Conservation (phyloP, 2,888 invertebrate species). For the Tenthredo notha region DNA sequence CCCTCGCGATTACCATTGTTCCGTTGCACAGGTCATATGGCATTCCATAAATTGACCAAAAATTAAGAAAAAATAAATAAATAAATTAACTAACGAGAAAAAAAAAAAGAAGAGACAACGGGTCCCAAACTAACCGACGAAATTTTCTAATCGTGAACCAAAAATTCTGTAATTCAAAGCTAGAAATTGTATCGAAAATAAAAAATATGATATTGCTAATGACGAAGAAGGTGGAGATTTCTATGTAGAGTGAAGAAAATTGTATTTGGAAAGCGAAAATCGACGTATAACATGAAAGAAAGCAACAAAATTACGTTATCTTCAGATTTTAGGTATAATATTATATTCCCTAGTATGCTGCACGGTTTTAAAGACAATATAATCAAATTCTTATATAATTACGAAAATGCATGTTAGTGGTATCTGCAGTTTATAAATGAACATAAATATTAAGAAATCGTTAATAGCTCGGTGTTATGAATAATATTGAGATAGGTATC, state of each 20-base stretch:
- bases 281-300: slow-evolving; percentile 29
- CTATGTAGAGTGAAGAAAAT: neutral
- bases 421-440: slow-evolving; percentile 11
- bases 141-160: neutral
- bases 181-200: neutral
- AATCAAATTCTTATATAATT: neutral
- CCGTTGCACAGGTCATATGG: neutral
- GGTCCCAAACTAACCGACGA: neutral
- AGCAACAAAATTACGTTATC: slow-evolving; percentile 23
- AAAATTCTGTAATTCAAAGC: neutral
- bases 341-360: neutral
- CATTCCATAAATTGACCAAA: neutral
- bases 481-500: neutral
- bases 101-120: neutral
- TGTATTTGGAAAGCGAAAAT: slow-evolving; percentile 11
- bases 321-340: neutral
- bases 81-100: neutral
- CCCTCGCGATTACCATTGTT: slow-evolving; percentile 5
- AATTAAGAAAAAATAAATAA: neutral
- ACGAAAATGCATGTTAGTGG: neutral
- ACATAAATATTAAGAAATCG: neutral
- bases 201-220: neutral
- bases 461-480: slow-evolving; percentile 21
- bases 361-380: neutral
- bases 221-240: neutral